Evolutionary conservation across 2,113 vertebrate genomes (phyloP), one percentile per base, ranked within the genome.

Genomic region (Galemys pyrenaicus): DNA sequence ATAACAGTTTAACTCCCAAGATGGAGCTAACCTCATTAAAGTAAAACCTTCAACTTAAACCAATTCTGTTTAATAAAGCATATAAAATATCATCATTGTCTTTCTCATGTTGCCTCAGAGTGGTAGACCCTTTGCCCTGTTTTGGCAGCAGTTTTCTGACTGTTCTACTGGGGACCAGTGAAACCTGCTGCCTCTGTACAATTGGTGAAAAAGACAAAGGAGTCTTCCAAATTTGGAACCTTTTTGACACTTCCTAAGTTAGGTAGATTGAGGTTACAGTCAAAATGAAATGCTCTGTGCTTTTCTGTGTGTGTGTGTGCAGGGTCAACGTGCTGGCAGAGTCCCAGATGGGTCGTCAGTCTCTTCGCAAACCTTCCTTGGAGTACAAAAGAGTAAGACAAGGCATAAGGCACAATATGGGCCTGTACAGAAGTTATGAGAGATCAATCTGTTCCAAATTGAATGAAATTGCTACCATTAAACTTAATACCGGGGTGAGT

Each of bases 401-500:
- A 89, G 98, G 98, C 93, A 97, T 67, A 98, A 99, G 1, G 98
- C 98, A 98, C 80, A 98, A 98, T 98, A 99, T 98, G 0, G 98
- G 98, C 35, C 96, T 98, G 92, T 98, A 98, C 0, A 99, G 99
- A 0, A 98, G 99, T 98, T 99, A 49, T 11, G 28, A 98, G 98
- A 13, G 98, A 99, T 0, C 98, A 99, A 1, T 26, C 65, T 82
- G 37, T 82, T 22, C 79, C 91, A 98, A 98, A 64, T 98, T 99
- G 0, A 98, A 99, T 96, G 99, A 95, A 86, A 54, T 99, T 94
- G 98, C 98, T 97, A 99, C 98, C 96, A 99, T 99, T 97, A 99
- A 99, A 97, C 98, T 99, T 87, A 99, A 99, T 98, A 99, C 98
- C 0, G 99, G 99, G 98, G 99, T 99, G 94, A 98, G 99, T 13